Evolutionary conservation across 1,140 invertebrate genomes (phyloP), one percentile per base, ranked within the genome.

Genomic region (Drosophila bifasciata): DNA sequence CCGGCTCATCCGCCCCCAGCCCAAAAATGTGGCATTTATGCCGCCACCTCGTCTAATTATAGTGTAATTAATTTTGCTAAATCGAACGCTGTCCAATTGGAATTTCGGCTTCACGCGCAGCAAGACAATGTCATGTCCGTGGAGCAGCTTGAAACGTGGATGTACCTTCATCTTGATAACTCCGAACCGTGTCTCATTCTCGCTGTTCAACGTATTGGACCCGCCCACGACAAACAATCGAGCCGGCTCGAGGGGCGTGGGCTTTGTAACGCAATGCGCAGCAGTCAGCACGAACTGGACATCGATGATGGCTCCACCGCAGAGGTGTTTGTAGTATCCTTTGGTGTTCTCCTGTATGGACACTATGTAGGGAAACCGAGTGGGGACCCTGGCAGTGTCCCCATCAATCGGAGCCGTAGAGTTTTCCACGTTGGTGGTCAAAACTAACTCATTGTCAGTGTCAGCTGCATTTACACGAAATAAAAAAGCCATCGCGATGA

Each of bases 231-330:
- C 62, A 17, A 3, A 57, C 0, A 71, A 23, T 15, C 62, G 13
- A 0, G 21, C 62, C 11, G 45, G 7, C 6, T 17, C 0, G 3
- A 75, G 39, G 11, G 16, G 2, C 11, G 4, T 36, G 1, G 71
- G 71, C 5, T 66, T 62, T 5, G 58, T 5, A 0, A 70, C 17
- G 46, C 83, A 86, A 45, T 86, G 83, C 1, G 83, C 83, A 0
- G 78, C 59, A 6, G 62, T 68, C 25, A 86, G 21, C 5, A 86
- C 49, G n/a, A 79, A 66, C 5, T 66, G 40, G 5, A 32, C 39
- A 8, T 56, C 36, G 15, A 86, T 45, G 5, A 86, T 88, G 0
- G 61, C 28, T 6, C 83, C 83, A 1, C 85, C 83, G 15, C 83
- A 86, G 23, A 88, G 64, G 39, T 86, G 83, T 17, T 60, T 56